phyloP scores from a whole-genome alignment of 2,888 invertebrate genomes.

The Pollenia labialis region DNA sequence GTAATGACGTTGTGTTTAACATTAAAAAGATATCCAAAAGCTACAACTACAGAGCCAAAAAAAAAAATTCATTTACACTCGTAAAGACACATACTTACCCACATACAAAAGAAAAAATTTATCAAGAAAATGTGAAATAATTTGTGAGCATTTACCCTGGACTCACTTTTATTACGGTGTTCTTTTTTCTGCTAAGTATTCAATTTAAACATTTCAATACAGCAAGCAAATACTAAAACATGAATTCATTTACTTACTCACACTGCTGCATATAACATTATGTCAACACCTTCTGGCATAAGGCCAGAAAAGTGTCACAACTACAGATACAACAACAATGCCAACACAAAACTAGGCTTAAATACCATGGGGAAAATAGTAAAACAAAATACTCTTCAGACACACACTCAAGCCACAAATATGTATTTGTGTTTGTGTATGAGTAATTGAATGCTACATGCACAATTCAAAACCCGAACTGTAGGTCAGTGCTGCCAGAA shows the following conservation, averaged over 20 bases:
- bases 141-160: slow-evolving; percentile 46
- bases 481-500: not conserved
- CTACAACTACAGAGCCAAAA: slow-evolving; percentile 28
- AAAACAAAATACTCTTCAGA: slow-evolving; percentile 34
- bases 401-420: not conserved
- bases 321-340: slow-evolving; percentile 36
- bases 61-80: slow-evolving; percentile 18
- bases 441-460: not conserved
- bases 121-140: slow-evolving; percentile 54
- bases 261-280: slow-evolving; percentile 52
- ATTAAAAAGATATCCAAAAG: slow-evolving; percentile 58
- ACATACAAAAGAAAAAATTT: slow-evolving; percentile 19
- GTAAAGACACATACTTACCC: not conserved
- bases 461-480: not conserved
- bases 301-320: slow-evolving; percentile 73
- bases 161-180: slow-evolving; percentile 22
- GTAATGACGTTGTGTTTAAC: slow-evolving; percentile 68
- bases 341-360: slow-evolving; percentile 39
- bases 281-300: slow-evolving; percentile 73
- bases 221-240: slow-evolving; percentile 17
- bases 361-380: slow-evolving; percentile 45
- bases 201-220: slow-evolving; percentile 60
- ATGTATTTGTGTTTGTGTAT: not conserved
- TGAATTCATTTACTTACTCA: slow-evolving; percentile 12
- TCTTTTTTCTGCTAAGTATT: slow-evolving; percentile 41